phyloP scores from a whole-genome alignment of 2,113 vertebrate species.

The Cynocephalus volans region DNA sequence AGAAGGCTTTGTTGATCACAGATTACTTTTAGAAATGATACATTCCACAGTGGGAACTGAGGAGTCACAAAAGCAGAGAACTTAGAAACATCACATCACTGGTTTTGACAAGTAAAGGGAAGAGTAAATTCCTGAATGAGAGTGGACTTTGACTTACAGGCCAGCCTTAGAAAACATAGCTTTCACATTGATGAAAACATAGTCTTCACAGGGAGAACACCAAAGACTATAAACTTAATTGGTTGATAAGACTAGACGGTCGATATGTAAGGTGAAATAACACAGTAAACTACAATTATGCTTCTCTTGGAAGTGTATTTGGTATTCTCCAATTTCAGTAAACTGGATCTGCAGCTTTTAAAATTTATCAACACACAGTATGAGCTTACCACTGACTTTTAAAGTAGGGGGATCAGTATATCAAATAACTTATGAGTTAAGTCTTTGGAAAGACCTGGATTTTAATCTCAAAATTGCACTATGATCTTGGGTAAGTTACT shows the following conservation, averaged over 20 bases:
- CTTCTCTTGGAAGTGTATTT: not conserved
- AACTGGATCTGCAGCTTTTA: not conserved
- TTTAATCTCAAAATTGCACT: not conserved
- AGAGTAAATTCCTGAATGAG: not conserved
- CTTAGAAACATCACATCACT: not conserved
- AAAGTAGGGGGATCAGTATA: not conserved
- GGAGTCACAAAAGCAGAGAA: slow-evolving; percentile 36
- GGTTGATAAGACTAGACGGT: not conserved
- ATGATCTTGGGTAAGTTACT: not conserved
- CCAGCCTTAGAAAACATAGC: not conserved
- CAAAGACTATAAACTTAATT: not conserved
- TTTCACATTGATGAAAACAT: slow-evolving; percentile 1
- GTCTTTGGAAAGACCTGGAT: not conserved
- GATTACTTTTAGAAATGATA: slow-evolving; percentile 19
- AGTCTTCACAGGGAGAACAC: not conserved
- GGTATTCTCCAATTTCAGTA: slow-evolving; percentile 11
- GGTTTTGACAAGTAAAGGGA: not conserved
- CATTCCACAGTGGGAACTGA: not conserved
- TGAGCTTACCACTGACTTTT: not conserved
- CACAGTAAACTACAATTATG: not conserved
- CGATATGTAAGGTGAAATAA: not conserved
- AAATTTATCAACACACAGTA: not conserved
- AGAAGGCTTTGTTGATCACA: not conserved
- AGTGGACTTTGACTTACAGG: slow-evolving; percentile 17
- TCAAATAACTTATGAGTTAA: not conserved